Evolutionary conservation across 2,797 vertebrate genomes (phyloP).

Genomic region (Trematomus bernacchii): DNA sequence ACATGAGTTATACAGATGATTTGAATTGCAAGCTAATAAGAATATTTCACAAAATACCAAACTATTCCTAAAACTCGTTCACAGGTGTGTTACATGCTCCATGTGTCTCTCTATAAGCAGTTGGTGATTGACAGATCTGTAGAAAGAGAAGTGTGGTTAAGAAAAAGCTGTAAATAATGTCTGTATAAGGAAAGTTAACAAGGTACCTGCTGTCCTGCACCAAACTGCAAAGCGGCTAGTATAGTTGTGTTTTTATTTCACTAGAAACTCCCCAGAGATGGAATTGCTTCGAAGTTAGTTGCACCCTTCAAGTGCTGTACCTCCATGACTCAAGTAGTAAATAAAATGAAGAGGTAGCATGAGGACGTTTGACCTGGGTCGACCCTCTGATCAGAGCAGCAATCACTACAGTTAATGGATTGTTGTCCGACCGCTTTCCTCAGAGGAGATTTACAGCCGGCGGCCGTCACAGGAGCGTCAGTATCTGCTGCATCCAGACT

Average conservation of each 20-base stretch:
- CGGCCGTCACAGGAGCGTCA: constrained; percentile 26
- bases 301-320: constrained; percentile 6
- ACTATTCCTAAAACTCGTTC: not conserved
- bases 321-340: constrained; percentile 9
- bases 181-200: no score
- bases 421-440: constrained; percentile 45
- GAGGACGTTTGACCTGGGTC: constrained; percentile 31
- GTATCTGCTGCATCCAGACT: constrained; percentile 31
- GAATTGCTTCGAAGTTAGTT: constrained; percentile 9
- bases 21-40: not conserved
- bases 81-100: not conserved
- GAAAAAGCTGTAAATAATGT: no score
- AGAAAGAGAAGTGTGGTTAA: not conserved
- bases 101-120: not conserved
- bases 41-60: not conserved
- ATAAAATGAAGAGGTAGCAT: constrained; percentile 19
- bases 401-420: constrained; percentile 56
- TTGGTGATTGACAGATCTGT: not conserved
- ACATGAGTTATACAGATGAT: not conserved
- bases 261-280: not conserved
- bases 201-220: no score
- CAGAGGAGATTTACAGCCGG: constrained; percentile 49
- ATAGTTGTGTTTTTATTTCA: constrained; percentile 3
- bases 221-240: no score
- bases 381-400: constrained; percentile 33